Conservation (phyloP, 2,797 vertebrate genomes). For the Gadopsis marmoratus region DNA sequence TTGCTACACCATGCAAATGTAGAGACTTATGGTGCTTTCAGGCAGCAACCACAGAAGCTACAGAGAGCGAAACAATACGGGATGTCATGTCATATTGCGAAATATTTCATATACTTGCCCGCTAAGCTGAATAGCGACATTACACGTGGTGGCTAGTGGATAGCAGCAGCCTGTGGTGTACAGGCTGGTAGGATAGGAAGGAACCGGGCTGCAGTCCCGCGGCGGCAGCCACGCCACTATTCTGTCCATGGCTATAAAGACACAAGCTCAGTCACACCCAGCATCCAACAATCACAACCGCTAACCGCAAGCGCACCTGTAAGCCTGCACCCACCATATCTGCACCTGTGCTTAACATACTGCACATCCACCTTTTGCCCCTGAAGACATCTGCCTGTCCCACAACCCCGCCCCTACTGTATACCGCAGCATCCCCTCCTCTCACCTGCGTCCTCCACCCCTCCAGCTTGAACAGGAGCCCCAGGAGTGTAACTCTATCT, state of each 20-base stretch:
- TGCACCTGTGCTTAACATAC: neutral
- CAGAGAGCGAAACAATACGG: no score
- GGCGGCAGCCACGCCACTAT: no score
- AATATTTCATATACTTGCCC: no score
- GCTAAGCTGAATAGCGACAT: no score
- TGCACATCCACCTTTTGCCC: slow-evolving; percentile 6
- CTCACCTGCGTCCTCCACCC: slow-evolving; percentile 2
- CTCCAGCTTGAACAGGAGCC: slow-evolving; percentile 23
- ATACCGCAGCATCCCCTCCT: neutral
- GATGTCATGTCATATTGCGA: no score
- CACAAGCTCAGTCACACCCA: neutral
- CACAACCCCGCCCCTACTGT: neutral
- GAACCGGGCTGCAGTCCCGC: no score
- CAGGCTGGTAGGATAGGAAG: no score
- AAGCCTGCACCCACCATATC: slow-evolving; percentile 5
- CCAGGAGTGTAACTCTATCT: slow-evolving; percentile 60
- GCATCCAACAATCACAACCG: neutral
- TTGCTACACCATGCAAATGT: neutral
- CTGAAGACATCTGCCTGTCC: neutral
- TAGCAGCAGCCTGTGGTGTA: no score
- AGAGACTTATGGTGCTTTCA: no score
- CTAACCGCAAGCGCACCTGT: slow-evolving; percentile 6
- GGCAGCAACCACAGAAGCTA: no score
- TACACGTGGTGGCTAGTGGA: no score
- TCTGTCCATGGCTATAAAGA: neutral